A percentile compares a stretch with the other conserved stretches of the same genome.
Conservation (phyloP, 2,888 invertebrate genomes). For the Aphidoletes aphidimyza region DNA sequence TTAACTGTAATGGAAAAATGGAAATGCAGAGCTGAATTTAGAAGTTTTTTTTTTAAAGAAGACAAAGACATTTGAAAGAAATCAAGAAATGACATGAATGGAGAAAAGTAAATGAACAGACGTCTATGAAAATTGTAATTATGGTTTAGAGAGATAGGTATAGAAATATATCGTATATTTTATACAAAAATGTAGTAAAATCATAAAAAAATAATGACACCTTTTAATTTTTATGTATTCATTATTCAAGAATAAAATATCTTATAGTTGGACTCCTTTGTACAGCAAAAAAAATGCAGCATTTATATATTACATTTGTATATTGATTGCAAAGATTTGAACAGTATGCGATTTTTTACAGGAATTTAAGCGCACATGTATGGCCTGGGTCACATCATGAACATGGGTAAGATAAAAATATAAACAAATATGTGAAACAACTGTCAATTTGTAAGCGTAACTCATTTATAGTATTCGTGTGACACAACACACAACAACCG, state of each 20-base stretch:
- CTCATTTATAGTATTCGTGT: no score
- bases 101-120: not conserved
- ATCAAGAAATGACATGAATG: no score
- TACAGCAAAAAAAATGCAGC: slow-evolving; percentile 23
- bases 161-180: slow-evolving; percentile 5
- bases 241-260: not conserved
- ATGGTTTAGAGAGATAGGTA: not conserved
- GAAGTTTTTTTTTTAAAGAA: not conserved
- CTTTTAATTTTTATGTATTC: not conserved
- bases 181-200: not conserved
- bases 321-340: no score
- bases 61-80: not conserved
- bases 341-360: no score
- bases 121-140: not conserved
- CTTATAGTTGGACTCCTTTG: not conserved
- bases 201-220: not conserved
- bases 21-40: not conserved
- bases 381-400: no score
- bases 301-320: not conserved
- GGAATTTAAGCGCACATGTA: no score
- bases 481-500: no score
- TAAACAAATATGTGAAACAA: no score
- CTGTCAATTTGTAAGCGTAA: no score
- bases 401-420: no score
- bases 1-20: not conserved